These are phyloP conservation scores for Alauda arvensis DNA, from an alignment of 2,797 vertebrate species.

Conservation along the genomic window DNA sequence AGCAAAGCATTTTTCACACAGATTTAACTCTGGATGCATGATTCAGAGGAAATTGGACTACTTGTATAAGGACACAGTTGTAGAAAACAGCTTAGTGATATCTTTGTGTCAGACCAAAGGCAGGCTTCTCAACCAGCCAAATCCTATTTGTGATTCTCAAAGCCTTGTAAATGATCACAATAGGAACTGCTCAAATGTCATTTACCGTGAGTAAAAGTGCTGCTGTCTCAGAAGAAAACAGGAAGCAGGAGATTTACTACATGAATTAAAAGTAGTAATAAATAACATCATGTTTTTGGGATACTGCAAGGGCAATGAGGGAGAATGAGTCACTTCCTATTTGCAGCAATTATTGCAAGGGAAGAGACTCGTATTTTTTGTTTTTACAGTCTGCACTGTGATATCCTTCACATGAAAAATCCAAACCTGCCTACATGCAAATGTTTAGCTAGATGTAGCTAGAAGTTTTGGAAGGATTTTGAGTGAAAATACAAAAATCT, in stretches of 20 bases:
- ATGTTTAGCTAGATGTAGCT: background rate
- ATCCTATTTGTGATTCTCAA: constrained; percentile 3
- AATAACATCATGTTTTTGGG: background rate
- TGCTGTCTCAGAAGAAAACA: background rate
- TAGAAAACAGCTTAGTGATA: background rate
- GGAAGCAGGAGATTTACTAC: background rate
- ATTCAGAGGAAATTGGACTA: background rate
- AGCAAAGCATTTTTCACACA: background rate
- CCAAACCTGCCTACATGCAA: background rate
- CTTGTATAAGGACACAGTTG: background rate
- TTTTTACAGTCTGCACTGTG: background rate
- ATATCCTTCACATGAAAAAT: background rate
- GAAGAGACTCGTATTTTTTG: background rate
- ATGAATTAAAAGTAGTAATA: background rate
- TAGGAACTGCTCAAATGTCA: background rate
- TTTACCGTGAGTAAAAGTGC: background rate
- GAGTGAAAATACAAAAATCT: background rate
- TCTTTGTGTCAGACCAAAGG: background rate
- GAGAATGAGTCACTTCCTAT: background rate
- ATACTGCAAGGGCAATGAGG: background rate
- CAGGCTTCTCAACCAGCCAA: background rate
- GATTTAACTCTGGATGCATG: background rate
- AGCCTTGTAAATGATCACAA: background rate
- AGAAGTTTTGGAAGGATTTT: background rate
- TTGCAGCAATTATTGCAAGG: background rate